phyloP scores from a whole-genome alignment of 2,113 vertebrate species.

The Notiomystis cincta region DNA sequence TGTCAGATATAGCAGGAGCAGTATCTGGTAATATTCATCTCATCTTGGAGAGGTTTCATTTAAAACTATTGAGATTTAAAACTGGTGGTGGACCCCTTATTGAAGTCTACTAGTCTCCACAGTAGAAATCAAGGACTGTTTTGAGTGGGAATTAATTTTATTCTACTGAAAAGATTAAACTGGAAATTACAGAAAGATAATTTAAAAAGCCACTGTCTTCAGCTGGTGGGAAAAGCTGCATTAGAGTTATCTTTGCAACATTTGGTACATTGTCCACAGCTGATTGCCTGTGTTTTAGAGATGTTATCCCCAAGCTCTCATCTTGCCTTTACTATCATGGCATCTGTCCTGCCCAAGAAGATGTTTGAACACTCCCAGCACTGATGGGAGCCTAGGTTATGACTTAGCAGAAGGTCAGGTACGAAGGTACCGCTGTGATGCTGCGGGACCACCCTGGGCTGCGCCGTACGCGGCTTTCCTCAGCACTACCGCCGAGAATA shows the following conservation, averaged over 20 bases:
- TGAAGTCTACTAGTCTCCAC: background rate
- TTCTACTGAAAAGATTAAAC: background rate
- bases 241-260: background rate
- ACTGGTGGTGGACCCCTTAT: background rate
- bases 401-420: background rate
- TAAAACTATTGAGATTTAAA: background rate
- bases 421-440: accelerated
- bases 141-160: background rate
- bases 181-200: background rate
- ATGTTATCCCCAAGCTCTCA: background rate
- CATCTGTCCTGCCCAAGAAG: background rate
- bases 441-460: background rate
- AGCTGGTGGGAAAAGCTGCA: background rate
- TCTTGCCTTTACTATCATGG: background rate
- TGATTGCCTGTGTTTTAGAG: background rate
- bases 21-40: background rate
- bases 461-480: background rate
- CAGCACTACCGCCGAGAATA: background rate
- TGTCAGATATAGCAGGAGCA: background rate
- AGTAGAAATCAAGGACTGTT: background rate
- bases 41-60: background rate
- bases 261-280: background rate
- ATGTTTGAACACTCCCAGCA: background rate
- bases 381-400: accelerated
- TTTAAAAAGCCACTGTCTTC: background rate